phyloP scores from a whole-genome alignment of 2,113 vertebrate species.

The Dasyurus viverrinus region DNA sequence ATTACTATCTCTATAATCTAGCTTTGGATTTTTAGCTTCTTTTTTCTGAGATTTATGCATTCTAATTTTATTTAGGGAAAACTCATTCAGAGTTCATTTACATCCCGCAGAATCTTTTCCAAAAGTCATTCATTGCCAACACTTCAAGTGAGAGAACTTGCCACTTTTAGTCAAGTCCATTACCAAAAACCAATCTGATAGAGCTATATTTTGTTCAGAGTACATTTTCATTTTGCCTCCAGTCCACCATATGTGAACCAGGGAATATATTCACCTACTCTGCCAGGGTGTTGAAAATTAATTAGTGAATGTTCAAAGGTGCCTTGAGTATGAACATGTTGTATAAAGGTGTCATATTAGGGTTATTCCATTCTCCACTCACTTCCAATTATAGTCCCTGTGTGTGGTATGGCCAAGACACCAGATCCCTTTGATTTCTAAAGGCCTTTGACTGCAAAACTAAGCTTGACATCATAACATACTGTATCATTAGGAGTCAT shows the following conservation, averaged over 20 bases:
- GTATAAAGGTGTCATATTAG: neutral
- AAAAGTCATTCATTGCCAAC: too few species aligned
- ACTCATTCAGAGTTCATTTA: too few species aligned
- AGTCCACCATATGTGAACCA: slow-evolving; percentile 21
- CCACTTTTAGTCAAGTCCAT: neutral
- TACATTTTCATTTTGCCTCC: neutral
- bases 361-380: neutral
- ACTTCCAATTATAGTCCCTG: slow-evolving; percentile 44
- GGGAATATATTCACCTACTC: slow-evolving; percentile 5
- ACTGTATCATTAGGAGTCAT: slow-evolving; percentile 45
- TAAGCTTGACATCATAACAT: slow-evolving; percentile 32
- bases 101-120: too few species aligned
- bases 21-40: neutral
- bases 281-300: slow-evolving; percentile 34
- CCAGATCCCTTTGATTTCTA: slow-evolving; percentile 38
- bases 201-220: too few species aligned
- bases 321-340: neutral
- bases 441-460: slow-evolving; percentile 27
- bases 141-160: too few species aligned
- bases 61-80: too few species aligned
- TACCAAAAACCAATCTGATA: too few species aligned
- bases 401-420: slow-evolving; percentile 30
- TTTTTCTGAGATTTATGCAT: too few species aligned
- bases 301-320: slow-evolving; percentile 35
- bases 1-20: neutral